Percentiles rank a stretch among this genome's conserved stretches.
Evolutionary conservation across 2,113 vertebrate species (phyloP).

Genomic region (Atherinomorus stipes): DNA sequence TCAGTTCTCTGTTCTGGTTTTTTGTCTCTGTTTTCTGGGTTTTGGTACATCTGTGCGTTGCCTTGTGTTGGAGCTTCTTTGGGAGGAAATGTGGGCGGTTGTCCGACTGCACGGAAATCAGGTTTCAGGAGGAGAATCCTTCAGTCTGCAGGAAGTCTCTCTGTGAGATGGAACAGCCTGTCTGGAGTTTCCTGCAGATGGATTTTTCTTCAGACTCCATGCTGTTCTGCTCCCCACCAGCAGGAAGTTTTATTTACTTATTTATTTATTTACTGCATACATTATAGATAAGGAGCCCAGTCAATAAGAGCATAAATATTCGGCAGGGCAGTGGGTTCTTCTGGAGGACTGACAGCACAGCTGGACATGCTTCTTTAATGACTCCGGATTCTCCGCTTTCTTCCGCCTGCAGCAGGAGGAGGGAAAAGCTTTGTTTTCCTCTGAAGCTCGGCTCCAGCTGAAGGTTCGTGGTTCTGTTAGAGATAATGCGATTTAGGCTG

Average conservation of each 20-base stretch:
- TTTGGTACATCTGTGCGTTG: no score
- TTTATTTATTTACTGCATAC: slow-evolving; percentile 53
- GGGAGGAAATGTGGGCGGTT: no score
- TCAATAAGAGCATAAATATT: slow-evolving; percentile 30
- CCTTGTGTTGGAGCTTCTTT: no score
- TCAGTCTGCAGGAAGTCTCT: no score
- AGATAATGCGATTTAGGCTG: no score
- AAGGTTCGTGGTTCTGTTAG: no score
- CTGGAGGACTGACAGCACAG: neutral
- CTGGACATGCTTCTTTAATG: slow-evolving; percentile 8
- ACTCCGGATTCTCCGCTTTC: slow-evolving; percentile 9
- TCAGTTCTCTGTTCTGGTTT: no score
- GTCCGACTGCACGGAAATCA: no score
- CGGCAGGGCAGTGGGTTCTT: neutral
- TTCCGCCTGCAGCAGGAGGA: slow-evolving; percentile 13
- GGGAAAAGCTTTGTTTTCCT: slow-evolving; percentile 36
- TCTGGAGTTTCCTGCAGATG: neutral
- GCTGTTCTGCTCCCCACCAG: neutral
- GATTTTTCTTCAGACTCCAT: slow-evolving; percentile 12
- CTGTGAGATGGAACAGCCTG: neutral
- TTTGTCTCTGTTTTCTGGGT: no score
- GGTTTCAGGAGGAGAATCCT: no score
- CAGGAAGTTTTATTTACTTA: neutral
- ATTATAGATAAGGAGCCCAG: slow-evolving; percentile 50
- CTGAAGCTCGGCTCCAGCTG: slow-evolving; percentile 5